These are phyloP conservation scores for Lampris megalopsis DNA, from an alignment of 2,113 vertebrate genomes.

Conservation along the genomic window DNA sequence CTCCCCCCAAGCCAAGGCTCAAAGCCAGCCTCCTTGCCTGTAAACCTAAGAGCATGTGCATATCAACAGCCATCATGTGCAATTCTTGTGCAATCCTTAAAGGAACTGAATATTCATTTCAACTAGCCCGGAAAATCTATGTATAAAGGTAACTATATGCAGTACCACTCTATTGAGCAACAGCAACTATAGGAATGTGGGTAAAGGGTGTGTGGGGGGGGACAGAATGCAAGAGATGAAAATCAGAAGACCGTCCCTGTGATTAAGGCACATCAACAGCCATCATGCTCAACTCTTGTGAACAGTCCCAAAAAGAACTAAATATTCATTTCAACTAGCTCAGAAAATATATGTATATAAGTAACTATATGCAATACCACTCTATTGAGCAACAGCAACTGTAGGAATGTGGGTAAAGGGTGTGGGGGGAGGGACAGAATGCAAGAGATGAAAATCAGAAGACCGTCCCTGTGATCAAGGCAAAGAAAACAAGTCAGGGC, in stretches of 20 bases:
- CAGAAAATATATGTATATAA: not conserved
- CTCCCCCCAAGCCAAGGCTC: not conserved
- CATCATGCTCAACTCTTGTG: not conserved
- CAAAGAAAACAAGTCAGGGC: constrained; percentile 73
- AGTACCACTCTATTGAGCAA: constrained; percentile 15
- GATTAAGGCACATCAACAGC: constrained; percentile 38
- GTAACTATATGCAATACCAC: not conserved
- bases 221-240: constrained; percentile 37
- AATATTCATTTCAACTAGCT: not conserved
- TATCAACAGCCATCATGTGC: not conserved
- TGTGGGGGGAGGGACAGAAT: constrained; percentile 1
- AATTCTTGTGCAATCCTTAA: not conserved
- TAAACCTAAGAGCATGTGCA: not conserved
- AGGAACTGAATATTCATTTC: not conserved
- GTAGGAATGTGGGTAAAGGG: constrained; percentile 30
- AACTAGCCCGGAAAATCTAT: not conserved
- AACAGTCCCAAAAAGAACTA: not conserved
- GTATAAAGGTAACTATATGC: not conserved
- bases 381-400: constrained; percentile 36
- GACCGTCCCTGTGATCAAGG: constrained; percentile 63
- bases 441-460: constrained; percentile 62
- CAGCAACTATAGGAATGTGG: constrained; percentile 40
- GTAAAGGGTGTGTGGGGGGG: not conserved
- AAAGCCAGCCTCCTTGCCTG: not conserved
- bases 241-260: constrained; percentile 68